Conservation (phyloP, 2,113 vertebrate genomes). For the Macquaria australasica region DNA sequence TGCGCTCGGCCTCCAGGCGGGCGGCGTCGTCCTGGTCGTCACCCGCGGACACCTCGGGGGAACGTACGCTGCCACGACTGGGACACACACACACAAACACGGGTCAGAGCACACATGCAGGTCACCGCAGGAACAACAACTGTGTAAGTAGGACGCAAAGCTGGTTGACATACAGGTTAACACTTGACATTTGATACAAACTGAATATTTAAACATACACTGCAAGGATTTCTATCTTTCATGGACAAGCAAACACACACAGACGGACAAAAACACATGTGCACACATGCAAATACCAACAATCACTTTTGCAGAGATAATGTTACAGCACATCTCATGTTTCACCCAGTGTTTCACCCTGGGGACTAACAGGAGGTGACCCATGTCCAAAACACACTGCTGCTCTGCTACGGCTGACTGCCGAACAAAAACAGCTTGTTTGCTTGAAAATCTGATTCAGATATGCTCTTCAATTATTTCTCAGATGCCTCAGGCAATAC, state of each 20-base stretch:
- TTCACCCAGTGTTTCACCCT: constrained; percentile 29
- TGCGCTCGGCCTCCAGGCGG: constrained; percentile 89
- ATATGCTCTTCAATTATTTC: constrained; percentile 40
- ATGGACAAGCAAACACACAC: constrained; percentile 21
- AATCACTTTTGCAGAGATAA: constrained; percentile 56
- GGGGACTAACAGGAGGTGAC: constrained; percentile 40
- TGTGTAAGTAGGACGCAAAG: background rate
- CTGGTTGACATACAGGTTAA: constrained; percentile 5
- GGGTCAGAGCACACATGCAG: constrained; percentile 17
- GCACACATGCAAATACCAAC: constrained; percentile 31
- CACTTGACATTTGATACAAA: constrained; percentile 49
- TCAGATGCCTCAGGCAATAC: constrained; percentile 15
- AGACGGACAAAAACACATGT: constrained; percentile 5
- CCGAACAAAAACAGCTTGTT: constrained; percentile 37
- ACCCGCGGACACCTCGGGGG: constrained; percentile 58
- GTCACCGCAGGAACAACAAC: background rate
- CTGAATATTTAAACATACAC: constrained; percentile 66
- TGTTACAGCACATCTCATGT: constrained; percentile 57
- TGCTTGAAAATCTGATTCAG: constrained; percentile 48
- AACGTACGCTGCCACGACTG: constrained; percentile 85
- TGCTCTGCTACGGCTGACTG: constrained; percentile 31
- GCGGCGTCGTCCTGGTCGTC: constrained; percentile 86
- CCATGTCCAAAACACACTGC: constrained; percentile 32
- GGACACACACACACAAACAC: background rate
- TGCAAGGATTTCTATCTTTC: constrained; percentile 24